These are phyloP conservation scores for Meriones psammophilus DNA, from an alignment of 2,797 vertebrate species.

Conservation along the genomic window DNA sequence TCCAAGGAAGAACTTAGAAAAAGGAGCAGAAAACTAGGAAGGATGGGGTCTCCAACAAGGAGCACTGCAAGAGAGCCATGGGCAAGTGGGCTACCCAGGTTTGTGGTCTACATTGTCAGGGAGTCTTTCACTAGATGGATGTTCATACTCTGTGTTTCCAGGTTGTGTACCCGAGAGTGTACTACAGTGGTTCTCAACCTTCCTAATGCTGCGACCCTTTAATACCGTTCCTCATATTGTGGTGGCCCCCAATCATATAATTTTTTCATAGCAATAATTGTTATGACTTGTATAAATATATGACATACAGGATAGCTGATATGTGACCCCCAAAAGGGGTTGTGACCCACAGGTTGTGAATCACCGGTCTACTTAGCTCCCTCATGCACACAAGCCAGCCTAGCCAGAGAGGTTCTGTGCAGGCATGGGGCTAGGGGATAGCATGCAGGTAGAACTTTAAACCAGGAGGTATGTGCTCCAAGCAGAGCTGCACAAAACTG, in stretches of 20 bases:
- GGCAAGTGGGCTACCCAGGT: background rate
- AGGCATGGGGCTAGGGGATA: background rate
- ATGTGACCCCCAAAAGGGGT: background rate
- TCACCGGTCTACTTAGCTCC: background rate
- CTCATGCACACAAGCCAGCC: background rate
- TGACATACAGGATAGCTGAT: background rate
- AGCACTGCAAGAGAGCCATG: background rate
- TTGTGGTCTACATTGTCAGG: background rate
- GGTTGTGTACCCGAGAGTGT: background rate
- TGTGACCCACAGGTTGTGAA: background rate
- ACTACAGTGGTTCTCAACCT: background rate
- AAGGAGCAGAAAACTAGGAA: background rate
- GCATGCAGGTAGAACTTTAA: too few relatives aligned
- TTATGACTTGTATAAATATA: background rate
- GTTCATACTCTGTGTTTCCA: background rate
- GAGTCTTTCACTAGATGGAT: background rate
- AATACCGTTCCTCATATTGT: background rate
- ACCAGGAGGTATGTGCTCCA: background rate
- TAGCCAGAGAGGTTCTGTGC: background rate
- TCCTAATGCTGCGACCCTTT: background rate
- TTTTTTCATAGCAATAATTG: background rate
- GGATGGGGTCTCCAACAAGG: background rate
- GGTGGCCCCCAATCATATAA: background rate
- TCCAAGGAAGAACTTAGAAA: background rate
- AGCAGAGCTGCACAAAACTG: background rate